These are phyloP conservation scores for Pammene aurita DNA, from an alignment of 2,888 invertebrate species.

Conservation along the genomic window DNA sequence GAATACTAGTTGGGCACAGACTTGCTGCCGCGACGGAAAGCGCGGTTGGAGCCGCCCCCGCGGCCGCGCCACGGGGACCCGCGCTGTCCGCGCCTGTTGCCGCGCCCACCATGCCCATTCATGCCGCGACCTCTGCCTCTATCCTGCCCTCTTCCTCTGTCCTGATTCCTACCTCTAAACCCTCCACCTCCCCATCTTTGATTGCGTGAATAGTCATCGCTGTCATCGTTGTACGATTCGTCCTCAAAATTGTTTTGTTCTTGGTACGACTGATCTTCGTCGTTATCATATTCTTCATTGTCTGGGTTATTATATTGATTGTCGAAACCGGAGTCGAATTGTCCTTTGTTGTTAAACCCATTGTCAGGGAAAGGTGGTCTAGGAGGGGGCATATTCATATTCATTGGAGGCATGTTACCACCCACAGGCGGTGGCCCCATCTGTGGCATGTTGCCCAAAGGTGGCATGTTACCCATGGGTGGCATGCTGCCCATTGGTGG, in stretches of 20 bases:
- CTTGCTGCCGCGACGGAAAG: slow-evolving; percentile 74
- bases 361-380: slow-evolving; percentile 68
- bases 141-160: slow-evolving; percentile 54
- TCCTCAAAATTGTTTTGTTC: slow-evolving; percentile 60
- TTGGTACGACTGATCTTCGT: slow-evolving; percentile 61
- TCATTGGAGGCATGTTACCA: slow-evolving; percentile 52
- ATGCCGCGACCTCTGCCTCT: slow-evolving; percentile 65
- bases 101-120: slow-evolving; percentile 72
- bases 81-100: slow-evolving; percentile 62
- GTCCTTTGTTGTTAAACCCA: slow-evolving; percentile 72
- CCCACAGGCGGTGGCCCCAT: slow-evolving; percentile 47
- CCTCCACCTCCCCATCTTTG: slow-evolving; percentile 71
- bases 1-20: slow-evolving; percentile 65
- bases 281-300: slow-evolving; percentile 65
- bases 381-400: slow-evolving; percentile 47
- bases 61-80: slow-evolving; percentile 67
- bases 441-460: slow-evolving; percentile 49
- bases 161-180: slow-evolving; percentile 57
- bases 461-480: slow-evolving; percentile 53
- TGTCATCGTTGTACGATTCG: slow-evolving; percentile 39
- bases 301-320: slow-evolving; percentile 65
- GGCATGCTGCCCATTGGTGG: slow-evolving; percentile 48
- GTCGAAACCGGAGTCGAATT: slow-evolving; percentile 65
- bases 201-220: slow-evolving; percentile 59
- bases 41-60: slow-evolving; percentile 64